Evolutionary conservation across 2,113 vertebrate genomes (phyloP), one percentile per base, ranked within the genome.

Genomic region (Microtus montanus): DNA sequence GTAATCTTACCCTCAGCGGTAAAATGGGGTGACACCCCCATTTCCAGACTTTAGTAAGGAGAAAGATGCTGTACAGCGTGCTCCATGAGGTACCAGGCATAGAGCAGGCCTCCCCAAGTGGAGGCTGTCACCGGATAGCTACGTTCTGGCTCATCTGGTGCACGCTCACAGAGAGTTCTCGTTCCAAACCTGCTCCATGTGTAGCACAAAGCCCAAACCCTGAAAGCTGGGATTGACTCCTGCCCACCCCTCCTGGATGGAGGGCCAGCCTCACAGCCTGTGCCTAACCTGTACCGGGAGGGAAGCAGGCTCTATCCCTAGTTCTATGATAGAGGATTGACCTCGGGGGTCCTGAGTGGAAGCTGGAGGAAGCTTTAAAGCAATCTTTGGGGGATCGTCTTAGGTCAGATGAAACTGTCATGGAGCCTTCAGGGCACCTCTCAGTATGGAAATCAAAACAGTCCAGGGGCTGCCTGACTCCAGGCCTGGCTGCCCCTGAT

Each of bases 1-100:
- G 79, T 92, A 64, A 75, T 87, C 70, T 28, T 82, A 33, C 79
- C 78, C 54, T 93, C 28, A 74, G 75, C 77, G n/a, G 64, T 30
- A 20, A 86, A 68, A 35, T 24, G 74, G 68, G 15, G 20, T 64
- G 83, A 77, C 47, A 68, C 5, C 83, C 38, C 20, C 41, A 90
- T 70, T 87, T 86, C 63, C 79, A 87, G 79, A 47, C 0, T 12
- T 35, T 8, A 52, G 20, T 9, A 47, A 90, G 73, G 75, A 84
- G 64, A 30, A 75, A 84, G 88, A 68, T 7, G 26, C 82, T 20
- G 9, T 12, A 19, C 13, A 70, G n/a, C 74, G 47, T 44, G 38
- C 82, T 47, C 14, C 14, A 1, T 14, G 71, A 14, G 19, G 38
- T 1, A n/a, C n/a, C 79, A 38, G 7, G 41, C 22, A 61, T 49